These are phyloP conservation scores for Etia nguti DNA, from an alignment of 2,113 vertebrate species.

Conservation along the genomic window DNA sequence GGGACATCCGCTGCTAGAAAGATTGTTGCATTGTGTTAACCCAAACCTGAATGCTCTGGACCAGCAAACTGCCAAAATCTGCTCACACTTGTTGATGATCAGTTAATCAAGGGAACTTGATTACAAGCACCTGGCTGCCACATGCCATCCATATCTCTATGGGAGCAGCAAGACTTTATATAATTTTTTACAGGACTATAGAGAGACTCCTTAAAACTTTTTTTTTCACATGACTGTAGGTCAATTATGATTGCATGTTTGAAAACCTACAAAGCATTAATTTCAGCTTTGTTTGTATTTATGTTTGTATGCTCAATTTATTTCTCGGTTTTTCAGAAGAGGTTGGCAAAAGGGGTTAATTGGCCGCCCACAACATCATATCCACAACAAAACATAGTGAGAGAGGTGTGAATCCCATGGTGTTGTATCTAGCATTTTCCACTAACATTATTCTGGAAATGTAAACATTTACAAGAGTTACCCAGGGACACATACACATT, in stretches of 20 bases:
- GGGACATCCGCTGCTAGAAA: not conserved
- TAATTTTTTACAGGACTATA: not conserved
- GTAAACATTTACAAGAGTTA: conserved; percentile 36
- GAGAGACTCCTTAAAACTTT: not conserved
- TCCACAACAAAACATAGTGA: conserved; percentile 1
- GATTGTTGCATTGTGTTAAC: not conserved
- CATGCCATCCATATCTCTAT: not conserved
- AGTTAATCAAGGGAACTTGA: not conserved
- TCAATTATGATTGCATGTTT: not conserved
- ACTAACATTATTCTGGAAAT: conserved; percentile 31
- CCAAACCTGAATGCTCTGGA: not conserved
- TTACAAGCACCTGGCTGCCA: not conserved
- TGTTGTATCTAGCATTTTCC: conserved; percentile 14
- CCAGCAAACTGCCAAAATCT: not conserved
- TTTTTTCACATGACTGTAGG: not conserved
- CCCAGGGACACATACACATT: conserved; percentile 9
- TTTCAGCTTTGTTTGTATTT: not conserved
- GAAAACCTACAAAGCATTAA: not conserved
- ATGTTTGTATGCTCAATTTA: not conserved
- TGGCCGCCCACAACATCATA: not conserved
- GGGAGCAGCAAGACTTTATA: not conserved
- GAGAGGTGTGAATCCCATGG: conserved; percentile 1
- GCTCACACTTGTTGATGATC: not conserved
- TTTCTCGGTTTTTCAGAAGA: not conserved
- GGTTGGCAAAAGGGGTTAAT: conserved; percentile 20